phyloP scores from a whole-genome alignment of 53 echinoderm and acorn worm genomes.

The Zoroaster sp. region DNA sequence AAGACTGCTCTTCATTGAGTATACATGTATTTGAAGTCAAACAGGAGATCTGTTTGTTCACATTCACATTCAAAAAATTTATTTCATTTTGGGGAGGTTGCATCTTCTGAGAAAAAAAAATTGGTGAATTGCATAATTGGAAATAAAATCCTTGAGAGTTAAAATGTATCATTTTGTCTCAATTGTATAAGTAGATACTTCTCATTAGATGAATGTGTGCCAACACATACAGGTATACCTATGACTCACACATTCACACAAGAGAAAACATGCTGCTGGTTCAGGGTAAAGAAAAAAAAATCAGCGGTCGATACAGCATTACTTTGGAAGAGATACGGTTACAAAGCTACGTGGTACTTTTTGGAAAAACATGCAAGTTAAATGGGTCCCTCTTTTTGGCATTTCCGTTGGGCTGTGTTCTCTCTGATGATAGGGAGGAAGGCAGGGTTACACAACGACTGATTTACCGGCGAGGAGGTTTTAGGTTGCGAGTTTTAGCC shows the following conservation, averaged over 20 bases:
- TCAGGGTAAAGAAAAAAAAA: neutral
- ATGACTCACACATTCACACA: constrained; percentile 26
- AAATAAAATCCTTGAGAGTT: too few species aligned
- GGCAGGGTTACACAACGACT: constrained; percentile 19
- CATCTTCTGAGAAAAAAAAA: too few species aligned
- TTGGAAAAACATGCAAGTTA: constrained; percentile 19
- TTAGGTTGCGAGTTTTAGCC: constrained; percentile 37
- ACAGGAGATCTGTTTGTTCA: too few species aligned
- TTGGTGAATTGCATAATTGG: too few species aligned
- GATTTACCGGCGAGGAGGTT: constrained; percentile 20
- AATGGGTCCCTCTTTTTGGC: neutral
- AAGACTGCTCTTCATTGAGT: too few species aligned
- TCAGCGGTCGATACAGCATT: constrained; percentile 48
- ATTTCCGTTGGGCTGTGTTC: neutral
- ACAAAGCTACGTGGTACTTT: constrained; percentile 45
- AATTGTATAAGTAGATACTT: too few species aligned
- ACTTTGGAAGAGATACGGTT: constrained; percentile 38
- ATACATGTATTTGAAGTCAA: too few species aligned
- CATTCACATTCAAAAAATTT: too few species aligned
- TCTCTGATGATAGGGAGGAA: neutral
- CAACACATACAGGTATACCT: neutral
- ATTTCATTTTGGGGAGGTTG: too few species aligned
- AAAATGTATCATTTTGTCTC: too few species aligned
- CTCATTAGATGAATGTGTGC: neutral
- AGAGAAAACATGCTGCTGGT: constrained; percentile 14